Evolutionary conservation across 2,797 vertebrate species (phyloP).

Genomic region (Mormyrops boulengeri): DNA sequence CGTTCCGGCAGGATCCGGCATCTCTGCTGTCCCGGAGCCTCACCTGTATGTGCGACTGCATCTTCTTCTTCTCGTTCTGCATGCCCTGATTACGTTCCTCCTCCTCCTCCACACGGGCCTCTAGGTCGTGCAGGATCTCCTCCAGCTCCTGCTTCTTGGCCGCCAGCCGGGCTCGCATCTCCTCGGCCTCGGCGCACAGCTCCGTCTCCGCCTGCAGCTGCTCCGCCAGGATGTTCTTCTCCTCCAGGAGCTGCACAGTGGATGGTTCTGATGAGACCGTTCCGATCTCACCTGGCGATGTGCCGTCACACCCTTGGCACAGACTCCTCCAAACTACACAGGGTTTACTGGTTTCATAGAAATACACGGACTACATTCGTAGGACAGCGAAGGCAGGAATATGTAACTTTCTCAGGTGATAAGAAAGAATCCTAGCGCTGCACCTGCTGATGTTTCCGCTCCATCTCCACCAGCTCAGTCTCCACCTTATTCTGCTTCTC

Average conservation of each 20-base stretch:
- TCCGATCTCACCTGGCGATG: not conserved
- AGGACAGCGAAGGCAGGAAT: not conserved
- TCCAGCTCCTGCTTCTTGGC: slow-evolving; percentile 92
- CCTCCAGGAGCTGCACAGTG: slow-evolving; percentile 72
- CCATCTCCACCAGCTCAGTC: slow-evolving; percentile 88
- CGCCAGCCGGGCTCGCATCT: slow-evolving; percentile 90
- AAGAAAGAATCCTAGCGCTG: not conserved
- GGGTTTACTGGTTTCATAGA: not conserved
- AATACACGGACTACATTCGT: not conserved
- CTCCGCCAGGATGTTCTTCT: slow-evolving; percentile 94
- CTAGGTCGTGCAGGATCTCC: slow-evolving; percentile 93
- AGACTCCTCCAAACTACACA: not conserved
- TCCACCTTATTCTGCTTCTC: slow-evolving; percentile 91
- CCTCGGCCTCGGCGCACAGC: slow-evolving; percentile 90
- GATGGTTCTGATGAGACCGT: not conserved
- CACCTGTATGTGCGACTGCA: slow-evolving; percentile 93
- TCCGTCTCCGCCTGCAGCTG: slow-evolving; percentile 93
- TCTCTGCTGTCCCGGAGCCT: not conserved
- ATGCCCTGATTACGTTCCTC: slow-evolving; percentile 87
- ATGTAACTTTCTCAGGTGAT: not conserved
- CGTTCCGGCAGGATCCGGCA: not conserved
- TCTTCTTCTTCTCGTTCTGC: slow-evolving; percentile 95
- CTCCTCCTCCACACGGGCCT: slow-evolving; percentile 91
- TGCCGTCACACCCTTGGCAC: not conserved
- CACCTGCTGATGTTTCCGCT: slow-evolving; percentile 93